A percentile compares a stretch with the other conserved stretches of the same genome.
phyloP scores from a whole-genome alignment of 2,888 invertebrate genomes.

The Amblyjoppa fuscipennis region DNA sequence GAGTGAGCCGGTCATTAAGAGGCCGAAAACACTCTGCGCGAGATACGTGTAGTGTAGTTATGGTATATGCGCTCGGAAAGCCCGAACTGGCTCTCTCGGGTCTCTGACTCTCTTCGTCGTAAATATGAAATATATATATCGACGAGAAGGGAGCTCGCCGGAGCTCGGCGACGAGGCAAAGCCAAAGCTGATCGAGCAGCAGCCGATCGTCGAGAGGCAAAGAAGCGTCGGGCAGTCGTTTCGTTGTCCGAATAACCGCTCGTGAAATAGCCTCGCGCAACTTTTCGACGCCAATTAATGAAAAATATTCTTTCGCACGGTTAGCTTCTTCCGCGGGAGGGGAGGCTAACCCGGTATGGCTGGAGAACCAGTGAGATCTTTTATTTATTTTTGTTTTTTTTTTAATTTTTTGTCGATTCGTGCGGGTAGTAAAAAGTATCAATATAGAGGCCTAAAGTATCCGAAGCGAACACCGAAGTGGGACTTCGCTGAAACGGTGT shows the following conservation, averaged over 20 bases:
- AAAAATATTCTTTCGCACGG: slow-evolving; percentile 36
- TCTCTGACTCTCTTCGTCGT: slow-evolving; percentile 76
- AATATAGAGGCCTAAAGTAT: neutral
- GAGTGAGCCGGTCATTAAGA: slow-evolving; percentile 65
- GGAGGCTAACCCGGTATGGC: neutral
- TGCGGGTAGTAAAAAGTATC: neutral
- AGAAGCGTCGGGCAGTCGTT: slow-evolving; percentile 35
- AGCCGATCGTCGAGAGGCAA: slow-evolving; percentile 1
- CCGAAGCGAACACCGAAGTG: too few relatives aligned
- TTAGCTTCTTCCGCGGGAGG: slow-evolving; percentile 1
- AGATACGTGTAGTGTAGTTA: slow-evolving; percentile 22
- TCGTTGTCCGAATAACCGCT: slow-evolving; percentile 9
- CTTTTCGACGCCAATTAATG: slow-evolving; percentile 46
- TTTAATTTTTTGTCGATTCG: neutral
- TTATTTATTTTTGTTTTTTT: slow-evolving; percentile 12
- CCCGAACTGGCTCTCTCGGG: slow-evolving; percentile 73
- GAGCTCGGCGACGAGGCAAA: slow-evolving; percentile 34
- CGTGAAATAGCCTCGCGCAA: slow-evolving; percentile 39
- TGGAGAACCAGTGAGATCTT: neutral
- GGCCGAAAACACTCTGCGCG: slow-evolving; percentile 62
- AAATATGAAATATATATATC: slow-evolving; percentile 83
- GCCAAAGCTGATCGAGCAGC: slow-evolving; percentile 22
- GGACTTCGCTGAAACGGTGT: too few relatives aligned
- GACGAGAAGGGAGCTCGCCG: slow-evolving; percentile 72
- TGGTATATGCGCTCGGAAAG: slow-evolving; percentile 35